Base-by-base conservation (phyloP, 2,113 vertebrate genomes). In the Etheostoma cragini region DNA sequence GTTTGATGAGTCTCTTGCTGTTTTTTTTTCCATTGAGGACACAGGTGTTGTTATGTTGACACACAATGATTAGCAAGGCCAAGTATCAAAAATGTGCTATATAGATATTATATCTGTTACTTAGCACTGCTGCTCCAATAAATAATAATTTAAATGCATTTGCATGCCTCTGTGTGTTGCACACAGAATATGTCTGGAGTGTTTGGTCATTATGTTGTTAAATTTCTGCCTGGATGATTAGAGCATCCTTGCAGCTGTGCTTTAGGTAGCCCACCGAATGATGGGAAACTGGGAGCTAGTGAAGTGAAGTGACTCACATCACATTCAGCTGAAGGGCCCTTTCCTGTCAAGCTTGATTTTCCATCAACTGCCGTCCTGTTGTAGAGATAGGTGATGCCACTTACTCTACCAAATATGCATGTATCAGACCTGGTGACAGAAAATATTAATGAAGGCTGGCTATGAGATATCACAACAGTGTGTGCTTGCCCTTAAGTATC, bases 231-330 rank as follows among this genome's bases (percentile, higher is more conserved):
- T 76, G 86, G 87, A 82, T 87, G 88, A 90, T 72, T 74, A 81
- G 78, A 89, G 81, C 78, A 90, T 90, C 87, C 89, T 89, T 72
- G 33, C 89, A 88, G 87, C 88, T 87, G 87, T 71, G 86, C 78
- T 92, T 77, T 79, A 86, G 89, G 85, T 88, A 73, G 80, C 79
- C 78, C 79, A 89, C 62, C 75, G 50, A 87, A 85, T 90, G 86
- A 90, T 87, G 50, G 83, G 65, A 83, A 92, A 89, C 83, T 88
- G 72, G 76, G 72, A 92, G 72, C 76, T 82, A 90, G 78, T 86
- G 80, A 90, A 92, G 83, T 76, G 76, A 91, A 88, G 83, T 87
- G 89, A 85, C 84, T 87, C 87, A 91, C 85, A 84, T 89, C 87
- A 69, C 76, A 82, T 88, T 89, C 75, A 87, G 72, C 89, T 89